Conservation (phyloP, 2,113 vertebrate genomes). For the Toxotes chatareus region DNA sequence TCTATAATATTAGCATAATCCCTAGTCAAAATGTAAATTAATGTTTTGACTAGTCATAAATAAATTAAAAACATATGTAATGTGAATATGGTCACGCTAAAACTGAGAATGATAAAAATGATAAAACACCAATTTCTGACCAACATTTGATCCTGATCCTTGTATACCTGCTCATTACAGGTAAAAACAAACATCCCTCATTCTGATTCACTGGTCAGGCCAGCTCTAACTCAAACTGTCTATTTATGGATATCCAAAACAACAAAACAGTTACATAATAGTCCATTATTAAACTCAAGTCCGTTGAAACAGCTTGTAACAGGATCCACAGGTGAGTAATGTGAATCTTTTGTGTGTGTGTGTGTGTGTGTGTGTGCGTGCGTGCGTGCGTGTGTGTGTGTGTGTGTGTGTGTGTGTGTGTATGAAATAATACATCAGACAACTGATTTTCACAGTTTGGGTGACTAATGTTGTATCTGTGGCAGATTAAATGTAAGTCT, state of each 20-base stretch:
- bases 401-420: too few species aligned
- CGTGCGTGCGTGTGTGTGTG: too few species aligned
- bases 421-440: too few species aligned
- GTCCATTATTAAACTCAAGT: too few species aligned
- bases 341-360: not conserved
- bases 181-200: not conserved
- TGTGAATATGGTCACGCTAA: not conserved
- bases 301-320: not conserved
- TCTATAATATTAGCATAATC: not conserved
- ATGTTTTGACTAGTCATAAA: constrained; percentile 4
- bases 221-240: not conserved
- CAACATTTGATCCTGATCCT: too few species aligned
- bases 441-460: too few species aligned
- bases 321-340: not conserved
- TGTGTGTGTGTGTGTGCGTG: not conserved
- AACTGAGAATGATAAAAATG: not conserved
- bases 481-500: too few species aligned
- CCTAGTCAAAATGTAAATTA: not conserved
- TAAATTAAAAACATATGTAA: not conserved
- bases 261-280: too few species aligned
- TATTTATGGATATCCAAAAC: not conserved
- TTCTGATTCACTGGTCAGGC: not conserved
- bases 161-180: too few species aligned
- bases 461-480: too few species aligned
- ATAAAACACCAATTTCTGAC: not conserved